Evolutionary conservation across 1,140 invertebrate species (phyloP).

Genomic region (Drosophila athabasca): DNA sequence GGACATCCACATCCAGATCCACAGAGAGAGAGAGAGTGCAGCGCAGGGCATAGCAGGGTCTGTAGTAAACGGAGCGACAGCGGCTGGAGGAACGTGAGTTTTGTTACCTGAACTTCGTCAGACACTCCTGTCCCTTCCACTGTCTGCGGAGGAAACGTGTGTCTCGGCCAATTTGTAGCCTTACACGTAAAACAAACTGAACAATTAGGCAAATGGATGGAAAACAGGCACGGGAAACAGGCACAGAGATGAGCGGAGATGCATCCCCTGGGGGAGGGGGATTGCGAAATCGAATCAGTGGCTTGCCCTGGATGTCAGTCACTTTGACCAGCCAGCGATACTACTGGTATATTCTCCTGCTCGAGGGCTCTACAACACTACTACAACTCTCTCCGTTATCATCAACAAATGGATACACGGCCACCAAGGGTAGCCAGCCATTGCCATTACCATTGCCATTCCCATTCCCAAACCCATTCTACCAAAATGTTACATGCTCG

Average conservation of each 20-base stretch:
- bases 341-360: no score
- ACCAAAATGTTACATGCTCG: no score
- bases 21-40: not conserved
- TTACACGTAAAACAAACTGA: constrained; percentile 81
- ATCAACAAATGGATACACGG: no score
- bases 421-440: no score
- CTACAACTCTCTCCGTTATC: no score
- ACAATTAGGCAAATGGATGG: constrained; percentile 77
- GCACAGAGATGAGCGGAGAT: constrained; percentile 5
- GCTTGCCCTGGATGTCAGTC: not conserved
- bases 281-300: no score
- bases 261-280: no score
- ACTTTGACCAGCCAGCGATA: not conserved
- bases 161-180: constrained; percentile 77
- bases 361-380: no score
- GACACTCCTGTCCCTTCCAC: constrained; percentile 1
- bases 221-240: constrained; percentile 12
- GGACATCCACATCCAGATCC: constrained; percentile 1
- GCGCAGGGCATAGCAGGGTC: no score
- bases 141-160: constrained; percentile 62
- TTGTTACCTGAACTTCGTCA: not conserved
- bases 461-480: no score
- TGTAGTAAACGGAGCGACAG: no score
- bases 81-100: constrained; percentile 37
- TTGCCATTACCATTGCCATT: no score